Percentiles rank a stretch among this genome's conserved stretches.
Conservation (phyloP, 2,888 invertebrate genomes). For the Macrosiphum euphorbiae region DNA sequence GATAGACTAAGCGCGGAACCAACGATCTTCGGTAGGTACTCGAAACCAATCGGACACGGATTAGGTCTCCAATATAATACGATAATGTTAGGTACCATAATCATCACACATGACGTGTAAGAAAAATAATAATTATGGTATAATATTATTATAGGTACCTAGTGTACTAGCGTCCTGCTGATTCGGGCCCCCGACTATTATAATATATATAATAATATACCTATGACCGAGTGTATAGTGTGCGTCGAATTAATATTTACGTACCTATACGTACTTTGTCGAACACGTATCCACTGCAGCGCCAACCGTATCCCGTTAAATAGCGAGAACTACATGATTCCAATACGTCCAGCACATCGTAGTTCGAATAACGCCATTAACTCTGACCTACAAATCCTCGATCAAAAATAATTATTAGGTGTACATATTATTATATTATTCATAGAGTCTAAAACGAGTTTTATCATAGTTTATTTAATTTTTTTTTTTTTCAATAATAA, state of each 20-base stretch:
- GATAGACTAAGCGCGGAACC: neutral
- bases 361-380: neutral
- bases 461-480: neutral
- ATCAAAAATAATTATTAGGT: neutral
- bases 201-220: neutral
- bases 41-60: neutral
- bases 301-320: neutral
- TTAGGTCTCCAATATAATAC: neutral
- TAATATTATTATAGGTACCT: neutral
- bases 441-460: neutral
- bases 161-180: neutral
- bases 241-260: neutral
- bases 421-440: neutral
- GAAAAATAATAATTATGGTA: neutral
- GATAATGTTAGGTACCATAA: neutral
- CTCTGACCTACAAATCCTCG: neutral
- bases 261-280: neutral
- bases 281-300: neutral
- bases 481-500: neutral
- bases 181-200: neutral
- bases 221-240: neutral
- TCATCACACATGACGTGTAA: neutral
- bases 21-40: neutral
- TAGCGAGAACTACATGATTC: neutral
- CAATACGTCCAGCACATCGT: neutral